Conservation (phyloP, 2,797 vertebrate species). For the Caiman crocodilus region DNA sequence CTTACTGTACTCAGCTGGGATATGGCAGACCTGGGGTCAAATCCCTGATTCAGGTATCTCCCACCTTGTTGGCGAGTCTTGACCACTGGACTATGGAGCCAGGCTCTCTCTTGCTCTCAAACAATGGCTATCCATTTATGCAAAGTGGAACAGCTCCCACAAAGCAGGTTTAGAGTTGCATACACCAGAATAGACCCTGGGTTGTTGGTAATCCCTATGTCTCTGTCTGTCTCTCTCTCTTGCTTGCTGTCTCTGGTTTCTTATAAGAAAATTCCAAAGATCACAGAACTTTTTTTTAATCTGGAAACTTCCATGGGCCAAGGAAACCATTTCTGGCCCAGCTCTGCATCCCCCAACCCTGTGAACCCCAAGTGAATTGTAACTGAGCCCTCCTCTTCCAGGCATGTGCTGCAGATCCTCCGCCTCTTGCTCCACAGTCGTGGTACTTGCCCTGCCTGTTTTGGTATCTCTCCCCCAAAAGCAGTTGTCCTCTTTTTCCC, state of each 20-base stretch:
- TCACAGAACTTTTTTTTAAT: neutral
- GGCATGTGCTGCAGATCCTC: neutral
- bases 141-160: neutral
- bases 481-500: neutral
- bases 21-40: neutral
- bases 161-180: no score
- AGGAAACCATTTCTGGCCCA: no score
- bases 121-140: neutral
- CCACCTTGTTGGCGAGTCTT: neutral
- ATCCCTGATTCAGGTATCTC: neutral
- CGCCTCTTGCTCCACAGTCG: neutral
- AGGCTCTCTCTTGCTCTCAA: neutral
- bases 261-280: neutral
- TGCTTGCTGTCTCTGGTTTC: neutral
- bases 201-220: no score
- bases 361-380: neutral
- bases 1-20: fast-evolving
- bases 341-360: no score
- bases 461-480: neutral
- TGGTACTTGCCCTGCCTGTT: neutral
- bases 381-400: neutral
- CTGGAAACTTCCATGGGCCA: no score
- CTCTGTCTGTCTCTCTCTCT: neutral
- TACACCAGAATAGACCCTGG: no score
- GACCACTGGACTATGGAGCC: neutral